Conservation (phyloP, 2,797 vertebrate genomes). For the Sebastes jordani region DNA sequence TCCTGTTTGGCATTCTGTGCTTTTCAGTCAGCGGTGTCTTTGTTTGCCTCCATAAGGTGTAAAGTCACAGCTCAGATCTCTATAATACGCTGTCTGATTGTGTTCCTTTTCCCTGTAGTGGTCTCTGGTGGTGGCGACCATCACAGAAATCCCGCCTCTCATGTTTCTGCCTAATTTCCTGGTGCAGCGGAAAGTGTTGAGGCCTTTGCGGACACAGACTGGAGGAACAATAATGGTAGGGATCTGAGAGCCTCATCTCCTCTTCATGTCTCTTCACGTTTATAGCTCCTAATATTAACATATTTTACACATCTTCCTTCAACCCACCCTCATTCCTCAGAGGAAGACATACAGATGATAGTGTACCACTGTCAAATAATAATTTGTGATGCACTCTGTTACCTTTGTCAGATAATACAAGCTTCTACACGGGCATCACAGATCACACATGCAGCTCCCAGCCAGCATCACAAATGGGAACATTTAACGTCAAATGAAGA, state of each 20-base stretch:
- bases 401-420: background rate
- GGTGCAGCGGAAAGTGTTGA: constrained; percentile 93
- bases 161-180: constrained; percentile 94
- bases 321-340: background rate
- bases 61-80: background rate
- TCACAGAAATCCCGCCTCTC: constrained; percentile 95
- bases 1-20: background rate
- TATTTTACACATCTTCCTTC: background rate
- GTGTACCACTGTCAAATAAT: background rate
- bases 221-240: constrained; percentile 97
- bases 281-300: background rate
- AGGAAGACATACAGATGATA: background rate
- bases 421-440: background rate
- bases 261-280: background rate
- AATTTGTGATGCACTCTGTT: background rate
- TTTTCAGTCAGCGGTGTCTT: constrained; percentile 12
- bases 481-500: background rate
- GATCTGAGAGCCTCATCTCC: background rate
- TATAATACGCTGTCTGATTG: background rate
- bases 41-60: background rate
- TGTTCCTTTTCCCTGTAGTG: constrained; percentile 79
- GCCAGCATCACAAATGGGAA: background rate
- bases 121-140: constrained; percentile 93
- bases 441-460: background rate
- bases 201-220: constrained; percentile 91